A percentile compares a stretch with the other conserved stretches of the same genome.
Evolutionary conservation across 30 jellyfish, hydroid and myxozoan genomes (phyloP).

Genomic region (Morbakka virulenta): DNA sequence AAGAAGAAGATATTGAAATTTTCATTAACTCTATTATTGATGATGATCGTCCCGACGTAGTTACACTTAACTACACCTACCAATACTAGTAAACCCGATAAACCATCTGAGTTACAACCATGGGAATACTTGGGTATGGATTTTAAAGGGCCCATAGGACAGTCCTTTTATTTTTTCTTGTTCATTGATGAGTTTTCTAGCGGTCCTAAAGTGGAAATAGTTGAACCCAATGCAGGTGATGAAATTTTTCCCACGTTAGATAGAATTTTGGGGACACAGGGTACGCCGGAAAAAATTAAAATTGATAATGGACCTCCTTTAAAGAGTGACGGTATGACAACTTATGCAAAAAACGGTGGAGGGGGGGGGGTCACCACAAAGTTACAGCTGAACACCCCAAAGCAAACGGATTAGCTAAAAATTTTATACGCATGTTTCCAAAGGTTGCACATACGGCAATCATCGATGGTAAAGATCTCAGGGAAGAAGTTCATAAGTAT

Average conservation of each 20-base stretch:
- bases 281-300: not conserved
- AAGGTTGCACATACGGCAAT: constrained; percentile 17
- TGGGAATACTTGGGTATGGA: constrained; percentile 1
- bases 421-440: constrained; percentile 11
- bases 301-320: constrained; percentile 10
- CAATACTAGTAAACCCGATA: not conserved
- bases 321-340: not conserved
- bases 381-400: constrained; percentile 31
- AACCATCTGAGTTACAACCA: constrained; percentile 14
- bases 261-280: not conserved
- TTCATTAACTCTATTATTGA: no score
- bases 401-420: constrained; percentile 23
- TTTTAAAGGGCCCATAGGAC: constrained; percentile 5
- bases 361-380: constrained; percentile 14
- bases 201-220: not conserved
- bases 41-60: not conserved
- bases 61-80: no score
- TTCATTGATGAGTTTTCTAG: not conserved
- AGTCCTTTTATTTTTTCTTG: not conserved
- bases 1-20: not conserved
- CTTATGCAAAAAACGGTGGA: constrained; percentile 1
- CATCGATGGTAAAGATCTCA: constrained; percentile 29
- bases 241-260: no score
- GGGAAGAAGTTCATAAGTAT: constrained; percentile 11
- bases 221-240: not conserved